Percentiles rank a stretch among this genome's conserved stretches.
Conservation (phyloP, 2,797 vertebrate species). For the Pipistrellus kuhlii region DNA sequence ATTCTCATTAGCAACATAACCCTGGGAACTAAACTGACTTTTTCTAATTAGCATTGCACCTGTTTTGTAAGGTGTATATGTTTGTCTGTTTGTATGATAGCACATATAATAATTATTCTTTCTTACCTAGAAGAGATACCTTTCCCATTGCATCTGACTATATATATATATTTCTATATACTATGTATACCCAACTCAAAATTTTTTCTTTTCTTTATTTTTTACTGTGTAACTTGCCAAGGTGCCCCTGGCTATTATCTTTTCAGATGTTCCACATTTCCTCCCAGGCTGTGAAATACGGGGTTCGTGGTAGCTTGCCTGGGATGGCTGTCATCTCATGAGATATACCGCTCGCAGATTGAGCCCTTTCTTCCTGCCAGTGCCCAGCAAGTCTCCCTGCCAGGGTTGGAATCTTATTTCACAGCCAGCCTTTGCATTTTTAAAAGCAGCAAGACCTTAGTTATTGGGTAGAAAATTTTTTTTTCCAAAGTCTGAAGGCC, state of each 20-base stretch:
- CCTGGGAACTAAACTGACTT: not conserved
- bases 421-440: not conserved
- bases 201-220: not conserved
- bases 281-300: accelerated
- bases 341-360: not conserved
- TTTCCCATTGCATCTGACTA: not conserved
- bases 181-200: not conserved
- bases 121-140: not conserved
- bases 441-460: not conserved
- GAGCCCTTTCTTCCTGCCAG: not conserved
- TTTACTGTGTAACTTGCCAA: not conserved
- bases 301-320: not conserved
- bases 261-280: not conserved
- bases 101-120: not conserved
- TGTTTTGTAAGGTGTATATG: not conserved
- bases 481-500: accelerated
- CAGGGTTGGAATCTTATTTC: not conserved
- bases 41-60: not conserved
- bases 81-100: not conserved
- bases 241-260: not conserved
- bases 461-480: not conserved
- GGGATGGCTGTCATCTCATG: not conserved
- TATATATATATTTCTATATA: not conserved
- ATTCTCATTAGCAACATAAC: not conserved
- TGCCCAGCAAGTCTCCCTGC: not conserved